A percentile compares a stretch with the other conserved stretches of the same genome.
Evolutionary conservation across 2,888 invertebrate species (phyloP).

Genomic region (Drosophila demipolita): DNA sequence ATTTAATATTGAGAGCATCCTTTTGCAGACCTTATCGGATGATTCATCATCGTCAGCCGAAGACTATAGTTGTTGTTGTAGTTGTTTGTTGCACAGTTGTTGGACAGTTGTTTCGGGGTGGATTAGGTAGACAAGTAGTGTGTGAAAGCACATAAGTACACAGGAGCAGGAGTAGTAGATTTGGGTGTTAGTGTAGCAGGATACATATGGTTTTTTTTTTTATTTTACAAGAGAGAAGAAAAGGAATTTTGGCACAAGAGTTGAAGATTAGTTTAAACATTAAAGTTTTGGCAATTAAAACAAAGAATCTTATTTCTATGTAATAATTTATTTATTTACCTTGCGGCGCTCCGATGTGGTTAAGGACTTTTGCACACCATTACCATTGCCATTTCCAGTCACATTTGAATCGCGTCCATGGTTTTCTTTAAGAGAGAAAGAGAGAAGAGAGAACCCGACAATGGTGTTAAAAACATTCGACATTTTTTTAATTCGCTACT

Average conservation of each 20-base stretch:
- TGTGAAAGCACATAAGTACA: slow-evolving; percentile 40
- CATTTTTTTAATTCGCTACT: background rate
- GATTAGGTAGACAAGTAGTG: slow-evolving; percentile 40
- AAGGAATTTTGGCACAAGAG: slow-evolving; percentile 60
- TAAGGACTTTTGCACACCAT: slow-evolving; percentile 89
- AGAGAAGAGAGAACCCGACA: background rate
- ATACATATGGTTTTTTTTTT: background rate
- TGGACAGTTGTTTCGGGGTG: slow-evolving; percentile 31
- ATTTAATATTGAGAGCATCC: slow-evolving; percentile 6
- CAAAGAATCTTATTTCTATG: background rate
- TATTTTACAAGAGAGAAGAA: slow-evolving; percentile 36
- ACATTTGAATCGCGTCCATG: slow-evolving; percentile 48
- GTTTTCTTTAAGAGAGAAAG: slow-evolving; percentile 38
- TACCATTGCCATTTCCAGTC: slow-evolving; percentile 73
- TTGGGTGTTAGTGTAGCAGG: slow-evolving; percentile 59
- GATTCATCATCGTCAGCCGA: slow-evolving; percentile 84
- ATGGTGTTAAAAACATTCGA: background rate
- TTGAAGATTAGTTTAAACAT: slow-evolving; percentile 45
- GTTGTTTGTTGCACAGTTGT: slow-evolving; percentile 25
- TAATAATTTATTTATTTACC: slow-evolving; percentile 80
- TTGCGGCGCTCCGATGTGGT: slow-evolving; percentile 93
- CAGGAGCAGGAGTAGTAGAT: slow-evolving; percentile 27
- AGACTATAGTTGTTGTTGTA: slow-evolving; percentile 69
- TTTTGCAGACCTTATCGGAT: slow-evolving; percentile 83
- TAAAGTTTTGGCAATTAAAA: slow-evolving; percentile 10